Evolutionary conservation across 1,140 invertebrate species (phyloP), one percentile per base, ranked within the genome.

Genomic region (Zophobas atratus): DNA sequence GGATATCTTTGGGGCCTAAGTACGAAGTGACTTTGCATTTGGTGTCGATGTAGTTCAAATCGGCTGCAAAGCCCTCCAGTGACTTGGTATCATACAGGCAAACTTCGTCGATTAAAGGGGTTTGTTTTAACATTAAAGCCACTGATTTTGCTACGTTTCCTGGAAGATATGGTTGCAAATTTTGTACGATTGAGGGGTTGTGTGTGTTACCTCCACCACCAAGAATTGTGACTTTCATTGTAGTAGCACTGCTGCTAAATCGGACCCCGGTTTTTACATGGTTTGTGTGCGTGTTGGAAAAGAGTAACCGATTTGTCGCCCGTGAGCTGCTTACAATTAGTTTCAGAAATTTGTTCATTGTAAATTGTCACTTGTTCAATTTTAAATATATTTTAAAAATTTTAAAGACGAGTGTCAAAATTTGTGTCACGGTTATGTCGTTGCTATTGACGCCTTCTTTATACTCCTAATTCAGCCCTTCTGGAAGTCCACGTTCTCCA

Each of bases 11-110:
- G 82, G 33, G 87, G 81, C 87, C 82, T 39, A 70, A 85, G 78
- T 85, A 90, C 0, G 88, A 87, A 1, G 91, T 90, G 0, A 96
- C 91, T 86, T 93, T 94, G 78, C 90, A 91, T 70, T 86, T 88
- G 1, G 90, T 91, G 79, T 92, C 89, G 4, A 92, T 88, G 51
- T 91, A 89, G 79, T 87, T 90, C 2, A 92, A 83, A 78, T 92
- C 91, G 81, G 88, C 83, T n/a, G 88, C 88, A n/a, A 90, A 86
- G 8, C 88, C 88, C 20, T 85, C 85, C 1, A 88, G 87, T 1
- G 87, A 82, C 38, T 84, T 84, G 5, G 87, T 81, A 82, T 92
- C 91, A 74, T 90, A 90, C 32, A 92, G 76, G 39, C 90, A 88
- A 78, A 92, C 84, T 84, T 92, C 91, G 76, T 92, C 91, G 70